phyloP scores from a whole-genome alignment of 2,113 vertebrate species.

The Rhegmatorhina hoffmannsi region DNA sequence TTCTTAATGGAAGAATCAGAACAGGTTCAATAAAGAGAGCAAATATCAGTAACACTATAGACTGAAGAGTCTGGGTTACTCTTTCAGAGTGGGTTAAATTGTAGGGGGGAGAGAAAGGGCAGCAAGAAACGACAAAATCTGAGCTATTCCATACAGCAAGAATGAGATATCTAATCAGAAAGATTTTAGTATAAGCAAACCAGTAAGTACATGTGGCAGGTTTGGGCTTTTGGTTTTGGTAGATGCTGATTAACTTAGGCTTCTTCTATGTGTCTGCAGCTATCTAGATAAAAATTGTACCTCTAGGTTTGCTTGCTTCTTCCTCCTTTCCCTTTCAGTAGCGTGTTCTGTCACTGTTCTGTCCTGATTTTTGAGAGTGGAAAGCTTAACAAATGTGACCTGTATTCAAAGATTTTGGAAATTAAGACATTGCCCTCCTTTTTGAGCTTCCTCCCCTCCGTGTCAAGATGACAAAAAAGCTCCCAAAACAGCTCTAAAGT shows the following conservation, averaged over 20 bases:
- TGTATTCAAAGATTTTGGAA: neutral
- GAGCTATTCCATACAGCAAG: neutral
- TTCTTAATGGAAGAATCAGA: neutral
- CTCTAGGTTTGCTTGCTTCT: neutral
- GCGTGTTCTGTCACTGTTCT: neutral
- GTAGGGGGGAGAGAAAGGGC: no score
- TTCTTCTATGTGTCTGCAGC: neutral
- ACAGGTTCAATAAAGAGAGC: neutral
- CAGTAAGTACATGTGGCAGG: neutral
- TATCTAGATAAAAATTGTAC: neutral
- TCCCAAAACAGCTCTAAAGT: neutral
- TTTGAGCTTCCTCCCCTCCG: neutral
- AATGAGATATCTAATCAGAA: neutral
- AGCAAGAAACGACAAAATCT: neutral
- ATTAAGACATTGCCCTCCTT: neutral
- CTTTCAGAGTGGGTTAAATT: neutral
- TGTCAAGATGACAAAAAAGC: neutral
- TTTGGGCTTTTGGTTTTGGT: neutral
- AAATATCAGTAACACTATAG: neutral
- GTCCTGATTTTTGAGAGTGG: neutral
- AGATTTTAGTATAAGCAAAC: neutral
- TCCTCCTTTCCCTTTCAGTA: neutral
- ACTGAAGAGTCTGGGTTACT: neutral
- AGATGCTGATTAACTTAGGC: neutral
- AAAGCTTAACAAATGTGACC: neutral